These are phyloP conservation scores for Scaptomyza cyrtandrae DNA, from an alignment of 2,888 invertebrate genomes.

Conservation along the genomic window DNA sequence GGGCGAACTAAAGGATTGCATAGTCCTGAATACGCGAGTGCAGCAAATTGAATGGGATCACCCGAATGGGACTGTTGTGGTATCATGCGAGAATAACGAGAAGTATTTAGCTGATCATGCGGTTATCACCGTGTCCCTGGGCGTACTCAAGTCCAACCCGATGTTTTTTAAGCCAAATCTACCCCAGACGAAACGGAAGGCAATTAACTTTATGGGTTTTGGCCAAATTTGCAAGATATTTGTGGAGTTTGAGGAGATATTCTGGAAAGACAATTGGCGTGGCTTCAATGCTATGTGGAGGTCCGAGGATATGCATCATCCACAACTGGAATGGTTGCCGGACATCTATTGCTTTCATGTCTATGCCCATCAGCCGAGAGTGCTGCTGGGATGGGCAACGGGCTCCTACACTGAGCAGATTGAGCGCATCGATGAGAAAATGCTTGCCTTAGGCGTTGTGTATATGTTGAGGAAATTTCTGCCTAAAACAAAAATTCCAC, in stretches of 20 bases:
- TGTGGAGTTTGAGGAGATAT: slow-evolving; percentile 86
- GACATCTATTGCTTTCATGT: slow-evolving; percentile 88
- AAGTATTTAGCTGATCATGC: slow-evolving; percentile 86
- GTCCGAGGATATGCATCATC: slow-evolving; percentile 81
- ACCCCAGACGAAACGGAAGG: slow-evolving; percentile 83
- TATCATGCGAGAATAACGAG: slow-evolving; percentile 79
- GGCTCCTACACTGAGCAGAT: slow-evolving; percentile 87
- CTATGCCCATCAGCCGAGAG: slow-evolving; percentile 87
- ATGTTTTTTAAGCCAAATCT: slow-evolving; percentile 85
- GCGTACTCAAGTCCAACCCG: slow-evolving; percentile 85
- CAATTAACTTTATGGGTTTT: slow-evolving; percentile 86
- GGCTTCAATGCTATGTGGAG: slow-evolving; percentile 87
- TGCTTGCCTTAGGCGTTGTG: slow-evolving; percentile 71
- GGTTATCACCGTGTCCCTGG: slow-evolving; percentile 86
- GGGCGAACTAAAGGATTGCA: slow-evolving; percentile 72
- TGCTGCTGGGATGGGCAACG: slow-evolving; percentile 88
- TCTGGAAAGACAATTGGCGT: slow-evolving; percentile 85
- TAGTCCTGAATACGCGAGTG: slow-evolving; percentile 61
- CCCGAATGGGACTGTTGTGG: slow-evolving; percentile 40
- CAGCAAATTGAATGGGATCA: slow-evolving; percentile 62
- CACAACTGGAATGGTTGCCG: slow-evolving; percentile 86
- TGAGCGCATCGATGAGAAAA: slow-evolving; percentile 86
- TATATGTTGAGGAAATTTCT: slow-evolving; percentile 72
- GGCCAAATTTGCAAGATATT: slow-evolving; percentile 87
- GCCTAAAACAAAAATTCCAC: slow-evolving; percentile 51